Percentiles rank a stretch among this genome's conserved stretches.
Evolutionary conservation across 1,140 invertebrate genomes (phyloP).

Genomic region (Zaprionus vittiger): DNA sequence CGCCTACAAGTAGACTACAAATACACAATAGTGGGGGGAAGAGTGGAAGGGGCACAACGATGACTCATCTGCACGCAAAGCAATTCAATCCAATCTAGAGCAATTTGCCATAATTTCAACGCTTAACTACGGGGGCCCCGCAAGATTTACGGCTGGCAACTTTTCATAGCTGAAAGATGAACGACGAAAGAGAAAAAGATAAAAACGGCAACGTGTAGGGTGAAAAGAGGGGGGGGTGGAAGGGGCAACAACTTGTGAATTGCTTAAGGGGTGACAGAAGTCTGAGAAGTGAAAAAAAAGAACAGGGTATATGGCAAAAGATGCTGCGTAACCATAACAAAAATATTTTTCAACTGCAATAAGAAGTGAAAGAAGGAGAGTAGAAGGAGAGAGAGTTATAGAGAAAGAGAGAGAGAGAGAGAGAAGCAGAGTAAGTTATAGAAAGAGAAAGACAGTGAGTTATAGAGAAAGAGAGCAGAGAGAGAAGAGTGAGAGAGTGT

Average conservation of each 20-base stretch:
- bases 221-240: background rate
- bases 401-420: background rate
- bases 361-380: conserved; percentile 15
- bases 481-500: background rate
- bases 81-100: conserved; percentile 48
- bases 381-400: background rate
- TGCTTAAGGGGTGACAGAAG: conserved; percentile 11
- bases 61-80: conserved; percentile 46
- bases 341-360: conserved; percentile 61
- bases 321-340: conserved; percentile 53
- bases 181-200: background rate
- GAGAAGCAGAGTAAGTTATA: conserved; percentile 10
- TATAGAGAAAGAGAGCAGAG: conserved; percentile 1
- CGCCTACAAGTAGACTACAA: conserved; percentile 39
- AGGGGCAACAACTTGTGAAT: conserved; percentile 9
- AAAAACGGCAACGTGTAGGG: background rate
- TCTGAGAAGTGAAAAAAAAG: background rate
- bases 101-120: conserved; percentile 55
- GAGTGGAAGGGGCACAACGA: background rate
- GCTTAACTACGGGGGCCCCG: conserved; percentile 40
- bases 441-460: background rate
- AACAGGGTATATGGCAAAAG: conserved; percentile 4
- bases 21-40: background rate
- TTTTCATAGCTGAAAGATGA: conserved; percentile 35
- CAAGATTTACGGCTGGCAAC: conserved; percentile 53